Percentiles rank a stretch among this genome's conserved stretches.
phyloP scores from a whole-genome alignment of 2,888 invertebrate species.

The Drosophila quasianomalipes region DNA sequence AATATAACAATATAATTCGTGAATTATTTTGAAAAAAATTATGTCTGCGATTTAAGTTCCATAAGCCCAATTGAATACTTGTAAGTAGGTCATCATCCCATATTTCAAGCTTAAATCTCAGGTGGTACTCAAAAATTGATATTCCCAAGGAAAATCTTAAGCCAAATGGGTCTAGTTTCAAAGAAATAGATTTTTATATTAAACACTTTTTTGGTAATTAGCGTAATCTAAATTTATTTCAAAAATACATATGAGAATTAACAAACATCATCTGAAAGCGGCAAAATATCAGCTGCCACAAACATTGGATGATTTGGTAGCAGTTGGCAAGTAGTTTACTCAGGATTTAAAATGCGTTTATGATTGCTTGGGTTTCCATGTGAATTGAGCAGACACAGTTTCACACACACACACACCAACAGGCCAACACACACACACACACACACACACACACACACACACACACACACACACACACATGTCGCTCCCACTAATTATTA shows the following conservation, averaged over 20 bases:
- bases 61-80: neutral
- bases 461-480: conserved; percentile 27
- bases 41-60: neutral
- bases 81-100: neutral
- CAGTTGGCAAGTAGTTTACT: neutral
- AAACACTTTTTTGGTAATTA: neutral
- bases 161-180: neutral
- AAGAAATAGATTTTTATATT: neutral
- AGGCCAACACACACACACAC: conserved; percentile 14
- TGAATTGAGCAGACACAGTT: conserved; percentile 3
- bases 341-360: conserved; percentile 3
- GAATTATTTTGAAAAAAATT: neutral
- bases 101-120: neutral
- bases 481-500: conserved; percentile 55
- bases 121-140: neutral
- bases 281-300: neutral
- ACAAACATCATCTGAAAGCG: neutral
- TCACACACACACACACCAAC: conserved; percentile 7
- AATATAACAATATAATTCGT: neutral
- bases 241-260: neutral
- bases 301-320: neutral
- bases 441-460: conserved; percentile 26
- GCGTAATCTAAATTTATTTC: neutral
- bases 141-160: neutral
- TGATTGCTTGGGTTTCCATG: conserved; percentile 10